Evolutionary conservation across 2,113 vertebrate species (phyloP).

Genomic region (Phasianus colchicus): DNA sequence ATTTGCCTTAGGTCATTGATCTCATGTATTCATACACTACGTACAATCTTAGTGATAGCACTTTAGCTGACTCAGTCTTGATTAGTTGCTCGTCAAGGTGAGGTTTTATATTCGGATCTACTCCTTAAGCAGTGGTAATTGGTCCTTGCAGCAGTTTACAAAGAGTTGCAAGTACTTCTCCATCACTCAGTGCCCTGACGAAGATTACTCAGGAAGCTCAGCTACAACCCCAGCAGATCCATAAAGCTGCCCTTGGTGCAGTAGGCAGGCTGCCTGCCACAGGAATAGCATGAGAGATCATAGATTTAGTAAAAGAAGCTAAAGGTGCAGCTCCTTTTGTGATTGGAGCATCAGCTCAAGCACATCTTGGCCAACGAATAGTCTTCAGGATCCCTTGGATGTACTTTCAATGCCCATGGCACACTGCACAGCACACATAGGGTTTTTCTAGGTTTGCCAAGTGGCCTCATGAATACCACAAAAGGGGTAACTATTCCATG

Average conservation of each 20-base stretch:
- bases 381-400: not conserved
- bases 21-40: not conserved
- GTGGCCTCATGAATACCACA: not conserved
- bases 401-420: not conserved
- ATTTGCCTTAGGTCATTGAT: not conserved
- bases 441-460: not conserved
- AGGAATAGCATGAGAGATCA: not conserved
- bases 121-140: not conserved
- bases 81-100: not conserved
- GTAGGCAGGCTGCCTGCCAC: not conserved
- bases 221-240: not conserved
- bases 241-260: not conserved
- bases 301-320: not conserved
- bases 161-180: not conserved
- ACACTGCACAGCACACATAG: rapidly evolving
- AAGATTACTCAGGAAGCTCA: not conserved
- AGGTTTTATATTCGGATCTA: not conserved
- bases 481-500: not conserved
- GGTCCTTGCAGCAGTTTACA: not conserved
- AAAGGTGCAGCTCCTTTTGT: not conserved
- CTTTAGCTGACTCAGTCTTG: not conserved
- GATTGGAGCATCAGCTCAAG: not conserved
- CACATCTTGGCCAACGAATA: rapidly evolving
- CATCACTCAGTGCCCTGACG: not conserved
- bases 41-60: not conserved